Percentiles rank a stretch among this genome's conserved stretches.
These are phyloP conservation scores for Amblyteles armatorius DNA, from an alignment of 2,888 invertebrate species.

Conservation along the genomic window DNA sequence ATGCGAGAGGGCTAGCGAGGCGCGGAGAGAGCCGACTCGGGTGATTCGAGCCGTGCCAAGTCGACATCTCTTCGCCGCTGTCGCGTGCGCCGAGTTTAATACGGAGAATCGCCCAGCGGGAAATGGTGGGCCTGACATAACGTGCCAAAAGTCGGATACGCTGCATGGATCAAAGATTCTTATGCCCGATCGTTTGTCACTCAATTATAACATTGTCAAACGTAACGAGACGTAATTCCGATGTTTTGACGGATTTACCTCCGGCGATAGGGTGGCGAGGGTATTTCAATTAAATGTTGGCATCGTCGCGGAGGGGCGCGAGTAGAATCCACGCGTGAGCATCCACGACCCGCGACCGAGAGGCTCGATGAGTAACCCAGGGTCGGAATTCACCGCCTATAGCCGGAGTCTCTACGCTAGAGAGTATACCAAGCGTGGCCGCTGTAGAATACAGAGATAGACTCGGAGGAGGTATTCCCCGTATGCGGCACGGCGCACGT, in stretches of 20 bases:
- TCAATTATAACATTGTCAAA: slow-evolving; percentile 50
- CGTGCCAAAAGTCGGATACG: slow-evolving; percentile 56
- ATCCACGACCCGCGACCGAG: slow-evolving; percentile 33
- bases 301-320: background rate
- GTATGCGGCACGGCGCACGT: slow-evolving; percentile 19
- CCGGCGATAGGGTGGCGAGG: background rate
- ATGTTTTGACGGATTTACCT: background rate
- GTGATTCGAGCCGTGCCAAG: background rate
- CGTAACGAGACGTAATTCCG: slow-evolving; percentile 1
- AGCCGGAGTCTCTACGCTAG: background rate
- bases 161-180: slow-evolving; percentile 40
- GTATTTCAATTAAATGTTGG: slow-evolving; percentile 27
- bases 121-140: slow-evolving; percentile 23
- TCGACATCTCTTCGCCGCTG: background rate
- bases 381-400: slow-evolving; percentile 26
- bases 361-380: slow-evolving; percentile 10
- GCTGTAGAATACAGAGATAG: slow-evolving; percentile 1
- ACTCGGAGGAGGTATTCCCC: slow-evolving; percentile 18
- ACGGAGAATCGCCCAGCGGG: background rate
- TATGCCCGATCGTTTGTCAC: slow-evolving; percentile 52
- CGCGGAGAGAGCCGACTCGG: background rate
- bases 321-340: slow-evolving; percentile 2
- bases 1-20: slow-evolving; percentile 1
- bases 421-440: background rate
- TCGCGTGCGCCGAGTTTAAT: background rate